Base-by-base conservation (phyloP, 2,888 invertebrate species). In the Prosapia bicincta region DNA sequence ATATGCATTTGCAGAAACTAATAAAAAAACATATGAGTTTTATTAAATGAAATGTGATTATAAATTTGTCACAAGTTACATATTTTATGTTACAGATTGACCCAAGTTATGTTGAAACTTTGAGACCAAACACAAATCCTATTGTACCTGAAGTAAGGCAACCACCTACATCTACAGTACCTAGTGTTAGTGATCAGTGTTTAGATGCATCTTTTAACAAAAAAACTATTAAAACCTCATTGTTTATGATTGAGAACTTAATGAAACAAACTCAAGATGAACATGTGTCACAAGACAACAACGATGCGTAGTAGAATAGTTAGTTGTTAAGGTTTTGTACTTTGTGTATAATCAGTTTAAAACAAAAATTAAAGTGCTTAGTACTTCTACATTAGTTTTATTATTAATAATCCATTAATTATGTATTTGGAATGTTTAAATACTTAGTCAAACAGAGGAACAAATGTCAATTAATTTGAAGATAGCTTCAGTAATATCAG, bases 191-290 rank as follows among this genome's bases (percentile, higher is more conserved):
- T 54, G 66, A 23, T 15, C 65, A 32, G 28, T 65, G 66, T 66
- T 26, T 10, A 7, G 28, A 15, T 20, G 20, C 24, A 66, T 66
- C 9, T 28, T 66, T 26, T 13, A 65, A 23, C 66, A 65, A 23
- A 30, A 54, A 66, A 30, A 65, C 20, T 30, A 66, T 26, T 1
- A 72, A 72, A 66, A 72, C 72, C 9, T 72, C 72, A 23, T 30
- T 72, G 30, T 72, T 72, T 32, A 26, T 72, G 30, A 72, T 72
- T 13, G 72, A 72, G 20, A 72, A 72, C 66, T 32, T 72, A 20
- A 72, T 72, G 72, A 72, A 72, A 66, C 54, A 54, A 20, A 20
- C 54, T 54, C 20, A 54, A 20, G 3, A 3, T 20, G 20, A 54
- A 54, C n/a, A 20, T 54, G 6, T 13, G 20, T 20, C 20, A 54